These are phyloP conservation scores for Dipodomys merriami DNA, from an alignment of 2,113 vertebrate genomes.

Conservation along the genomic window DNA sequence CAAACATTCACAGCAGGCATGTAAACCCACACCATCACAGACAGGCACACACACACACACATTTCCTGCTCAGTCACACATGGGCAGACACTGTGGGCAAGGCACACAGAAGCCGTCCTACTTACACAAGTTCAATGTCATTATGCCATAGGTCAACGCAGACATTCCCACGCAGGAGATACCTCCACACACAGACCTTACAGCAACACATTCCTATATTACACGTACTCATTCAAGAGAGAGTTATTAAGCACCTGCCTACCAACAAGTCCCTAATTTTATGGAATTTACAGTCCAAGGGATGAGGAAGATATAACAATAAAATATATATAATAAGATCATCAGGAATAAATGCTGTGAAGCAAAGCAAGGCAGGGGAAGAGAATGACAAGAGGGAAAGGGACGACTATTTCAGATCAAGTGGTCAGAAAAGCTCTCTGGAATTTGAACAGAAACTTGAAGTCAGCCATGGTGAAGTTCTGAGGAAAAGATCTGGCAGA, in stretches of 20 bases:
- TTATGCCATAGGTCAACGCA: neutral
- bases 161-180: neutral
- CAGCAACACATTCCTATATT: neutral
- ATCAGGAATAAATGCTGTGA: neutral
- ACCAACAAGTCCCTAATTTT: slow-evolving; percentile 14
- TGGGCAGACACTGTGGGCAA: neutral
- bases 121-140: neutral
- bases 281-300: slow-evolving; percentile 14
- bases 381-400: neutral
- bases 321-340: neutral
- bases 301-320: neutral
- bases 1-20: neutral
- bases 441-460: neutral
- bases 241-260: neutral
- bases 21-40: neutral
- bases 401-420: neutral
- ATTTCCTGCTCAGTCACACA: neutral
- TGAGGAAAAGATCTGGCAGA: neutral
- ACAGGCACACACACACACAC: neutral
- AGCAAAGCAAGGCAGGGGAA: slow-evolving; percentile 10
- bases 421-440: neutral
- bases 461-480: neutral
- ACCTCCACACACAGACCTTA: neutral
- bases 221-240: neutral
- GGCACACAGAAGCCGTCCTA: neutral